Evolutionary conservation across 2,113 vertebrate species (phyloP), one percentile per base, ranked within the genome.

Genomic region (Myotis brandtii): DNA sequence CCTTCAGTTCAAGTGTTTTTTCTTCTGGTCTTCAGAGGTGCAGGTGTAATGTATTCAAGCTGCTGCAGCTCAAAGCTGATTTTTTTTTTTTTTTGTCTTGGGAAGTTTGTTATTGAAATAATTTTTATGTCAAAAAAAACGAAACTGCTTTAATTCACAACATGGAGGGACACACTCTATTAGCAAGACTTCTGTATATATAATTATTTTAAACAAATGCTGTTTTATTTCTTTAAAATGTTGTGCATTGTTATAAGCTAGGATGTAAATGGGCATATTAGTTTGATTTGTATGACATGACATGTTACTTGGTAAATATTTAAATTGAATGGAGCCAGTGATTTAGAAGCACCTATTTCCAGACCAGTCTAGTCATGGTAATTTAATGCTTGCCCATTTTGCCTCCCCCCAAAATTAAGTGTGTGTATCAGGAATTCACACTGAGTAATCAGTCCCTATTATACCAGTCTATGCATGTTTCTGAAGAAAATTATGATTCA

Each of bases 271-370:
- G 40, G 79, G 23, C 34, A 14, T 80, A 76, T 80, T 21, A 10
- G 10, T 92, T 95, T 79, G 86, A 59, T 92, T 92, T 88, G 37
- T 88, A 18, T 77, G 56, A 34, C 34, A 0, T 46, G 34, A n/a
- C 4, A 1, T 70, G 25, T 67, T 77, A 88, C 77, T 91, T 82
- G 86, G 70, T 91, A 89, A 87, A 37, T 93, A 56, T 40, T 94
- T 88, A 91, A 86, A 89, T 86, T 46, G 43, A 89, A 66, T 70
- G 27, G 62, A 91, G 70, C 54, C 14, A n/a, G n/a, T 94, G 37
- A 91, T 87, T 88, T 92, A 90, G 72, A 93, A 97, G 16, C 12
- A 85, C 20, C 40, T 40, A 59, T 54, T 86, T 75, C 75, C 92
- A 84, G 81, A 81, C 73, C 37, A 9, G 40, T 17, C 66, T 96